Conservation (phyloP, 2,113 vertebrate species). For the Lethenteron camtschaticum region DNA sequence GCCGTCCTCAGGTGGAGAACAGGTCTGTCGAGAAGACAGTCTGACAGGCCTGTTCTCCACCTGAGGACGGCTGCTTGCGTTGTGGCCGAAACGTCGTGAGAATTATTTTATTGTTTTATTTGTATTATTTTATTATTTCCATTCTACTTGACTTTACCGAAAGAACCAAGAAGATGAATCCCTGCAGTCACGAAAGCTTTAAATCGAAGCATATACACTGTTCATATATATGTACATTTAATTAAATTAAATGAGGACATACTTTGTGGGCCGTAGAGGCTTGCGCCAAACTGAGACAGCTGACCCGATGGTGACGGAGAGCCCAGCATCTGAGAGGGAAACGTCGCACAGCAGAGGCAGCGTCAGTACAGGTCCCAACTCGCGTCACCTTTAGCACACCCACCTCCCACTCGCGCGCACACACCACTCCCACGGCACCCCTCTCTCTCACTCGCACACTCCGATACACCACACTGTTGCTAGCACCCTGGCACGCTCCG, state of each 20-base stretch:
- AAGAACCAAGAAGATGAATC: no score
- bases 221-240: no score
- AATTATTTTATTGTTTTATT: no score
- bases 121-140: no score
- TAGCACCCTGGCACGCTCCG: slow-evolving; percentile 9
- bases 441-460: slow-evolving; percentile 1
- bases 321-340: slow-evolving; percentile 51
- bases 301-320: slow-evolving; percentile 89
- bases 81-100: no score
- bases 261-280: slow-evolving; percentile 99
- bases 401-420: not conserved
- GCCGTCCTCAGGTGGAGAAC: no score
- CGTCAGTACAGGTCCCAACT: not conserved
- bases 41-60: no score
- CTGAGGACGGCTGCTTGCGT: no score
- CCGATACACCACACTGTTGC: slow-evolving; percentile 3
- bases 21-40: no score
- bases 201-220: no score
- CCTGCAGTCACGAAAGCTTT: no score
- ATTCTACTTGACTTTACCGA: no score
- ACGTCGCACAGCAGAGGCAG: not conserved
- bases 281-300: slow-evolving; percentile 95
- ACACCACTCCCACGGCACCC: not conserved
- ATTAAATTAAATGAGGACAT: slow-evolving; percentile 20
- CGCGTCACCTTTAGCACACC: not conserved